phyloP scores from a whole-genome alignment of 2,888 invertebrate genomes.

The Nomada flava region DNA sequence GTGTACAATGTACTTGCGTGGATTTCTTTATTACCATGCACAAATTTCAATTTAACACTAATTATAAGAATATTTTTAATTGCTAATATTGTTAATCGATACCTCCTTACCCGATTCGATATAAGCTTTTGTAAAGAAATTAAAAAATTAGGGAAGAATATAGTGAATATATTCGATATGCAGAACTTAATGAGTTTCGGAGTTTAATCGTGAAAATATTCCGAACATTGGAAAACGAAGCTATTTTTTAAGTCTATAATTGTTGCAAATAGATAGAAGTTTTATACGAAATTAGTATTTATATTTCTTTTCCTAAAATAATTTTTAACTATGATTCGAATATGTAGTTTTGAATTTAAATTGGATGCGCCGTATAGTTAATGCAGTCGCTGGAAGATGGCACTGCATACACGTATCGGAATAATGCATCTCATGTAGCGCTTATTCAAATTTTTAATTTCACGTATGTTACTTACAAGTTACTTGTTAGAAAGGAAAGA shows the following conservation, averaged over 20 bases:
- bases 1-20: conserved; percentile 38
- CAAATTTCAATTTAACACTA: neutral
- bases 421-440: neutral
- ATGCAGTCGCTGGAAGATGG: conserved; percentile 7
- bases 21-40: conserved; percentile 5
- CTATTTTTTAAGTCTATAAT: neutral
- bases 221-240: neutral
- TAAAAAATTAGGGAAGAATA: neutral
- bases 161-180: too few relatives aligned
- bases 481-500: neutral
- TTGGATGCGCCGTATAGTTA: neutral
- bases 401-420: neutral
- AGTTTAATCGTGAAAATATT: too few relatives aligned
- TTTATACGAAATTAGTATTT: neutral
- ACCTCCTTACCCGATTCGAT: too few relatives aligned
- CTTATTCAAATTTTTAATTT: neutral
- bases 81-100: too few relatives aligned
- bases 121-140: too few relatives aligned
- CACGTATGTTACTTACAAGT: too few relatives aligned
- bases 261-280: neutral
- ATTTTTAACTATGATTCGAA: neutral
- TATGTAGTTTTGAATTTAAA: neutral
- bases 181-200: too few relatives aligned
- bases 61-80: neutral
- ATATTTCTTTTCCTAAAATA: neutral